These are phyloP conservation scores for Champsocephalus esox DNA, from an alignment of 2,797 vertebrate genomes.

Conservation along the genomic window DNA sequence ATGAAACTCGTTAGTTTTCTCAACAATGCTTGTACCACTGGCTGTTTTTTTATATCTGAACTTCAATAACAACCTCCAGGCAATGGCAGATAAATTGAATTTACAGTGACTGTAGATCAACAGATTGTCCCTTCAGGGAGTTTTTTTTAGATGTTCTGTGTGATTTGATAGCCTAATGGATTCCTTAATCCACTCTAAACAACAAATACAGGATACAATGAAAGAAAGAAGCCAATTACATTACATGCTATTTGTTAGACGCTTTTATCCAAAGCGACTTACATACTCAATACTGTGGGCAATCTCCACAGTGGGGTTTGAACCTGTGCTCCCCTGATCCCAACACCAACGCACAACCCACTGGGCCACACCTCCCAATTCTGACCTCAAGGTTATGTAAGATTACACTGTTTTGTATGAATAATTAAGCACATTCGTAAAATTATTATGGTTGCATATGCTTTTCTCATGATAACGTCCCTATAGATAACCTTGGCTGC, in stretches of 20 bases:
- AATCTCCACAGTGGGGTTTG: too few relatives aligned
- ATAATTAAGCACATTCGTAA: conserved; percentile 28
- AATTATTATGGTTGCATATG: conserved; percentile 3
- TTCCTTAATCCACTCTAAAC: conserved; percentile 32
- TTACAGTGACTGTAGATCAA: conserved; percentile 32
- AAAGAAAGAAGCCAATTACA: not conserved
- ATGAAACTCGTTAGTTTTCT: conserved; percentile 21
- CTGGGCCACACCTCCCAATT: too few relatives aligned
- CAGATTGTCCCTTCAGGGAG: conserved; percentile 30
- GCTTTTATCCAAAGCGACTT: too few relatives aligned
- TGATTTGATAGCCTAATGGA: conserved; percentile 36
- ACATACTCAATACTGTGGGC: too few relatives aligned
- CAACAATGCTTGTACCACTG: conserved; percentile 10
- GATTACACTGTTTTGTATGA: conserved; percentile 31
- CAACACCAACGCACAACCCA: too few relatives aligned
- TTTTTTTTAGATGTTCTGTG: conserved; percentile 7
- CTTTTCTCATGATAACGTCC: not conserved
- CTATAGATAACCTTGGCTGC: conserved; percentile 26
- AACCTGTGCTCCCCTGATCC: too few relatives aligned
- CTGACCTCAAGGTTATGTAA: not conserved
- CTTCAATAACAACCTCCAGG: conserved; percentile 43
- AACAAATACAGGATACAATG: not conserved
- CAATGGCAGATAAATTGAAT: conserved; percentile 49
- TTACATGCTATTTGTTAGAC: too few relatives aligned
- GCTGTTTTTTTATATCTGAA: conserved; percentile 37